Base-by-base conservation (phyloP, 2,888 invertebrate species). In the Caenorhabditis becei region DNA sequence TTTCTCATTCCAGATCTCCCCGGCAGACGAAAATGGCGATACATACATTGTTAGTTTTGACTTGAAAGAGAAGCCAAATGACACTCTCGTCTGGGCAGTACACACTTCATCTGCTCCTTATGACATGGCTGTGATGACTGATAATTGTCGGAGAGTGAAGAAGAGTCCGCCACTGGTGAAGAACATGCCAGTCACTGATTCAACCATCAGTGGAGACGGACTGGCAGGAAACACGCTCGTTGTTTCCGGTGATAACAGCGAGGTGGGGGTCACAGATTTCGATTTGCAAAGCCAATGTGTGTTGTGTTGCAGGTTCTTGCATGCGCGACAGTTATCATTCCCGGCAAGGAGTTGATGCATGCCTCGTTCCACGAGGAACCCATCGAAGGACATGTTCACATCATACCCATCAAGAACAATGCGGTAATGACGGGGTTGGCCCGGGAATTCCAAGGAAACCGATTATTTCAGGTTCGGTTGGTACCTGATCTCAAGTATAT, bases 121-220 rank as follows among this genome's bases (percentile, higher is more conserved):
- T 49, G 87, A 87, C 53, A 85, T 83, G 80, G 85, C 86, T 35
- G 83, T 86, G 37, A 84, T 87, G 85, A 81, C 84, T n/a, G 83
- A 87, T 32, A 87, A 87, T 63, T 87, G 87, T 59, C 71, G 77
- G 44, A 47, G 86, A 37, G 84, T 83, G 11, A 83, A 86, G 70
- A 87, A 87, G 51, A 84, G 83, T 61, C 85, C 84, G 7, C 86
- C 85, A 35, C 47, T 86, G 10, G 72, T 87, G 69, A 80, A 85
- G 61, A 80, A 83, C 54, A 77, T 82, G 72, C 79, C 83, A 41
- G 66, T 86, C 11, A 63, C 53, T 20, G 82, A 83, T 56, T 80
- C 82, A 5, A 87, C 86, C 24, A 82, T 86, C 28, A 51, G 71
- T 35, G 80, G 74, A 3, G 77, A 78, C 23, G 80, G 78, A 53